These are phyloP conservation scores for Philopedon plagiatum DNA, from an alignment of 2,888 invertebrate genomes.

Conservation along the genomic window DNA sequence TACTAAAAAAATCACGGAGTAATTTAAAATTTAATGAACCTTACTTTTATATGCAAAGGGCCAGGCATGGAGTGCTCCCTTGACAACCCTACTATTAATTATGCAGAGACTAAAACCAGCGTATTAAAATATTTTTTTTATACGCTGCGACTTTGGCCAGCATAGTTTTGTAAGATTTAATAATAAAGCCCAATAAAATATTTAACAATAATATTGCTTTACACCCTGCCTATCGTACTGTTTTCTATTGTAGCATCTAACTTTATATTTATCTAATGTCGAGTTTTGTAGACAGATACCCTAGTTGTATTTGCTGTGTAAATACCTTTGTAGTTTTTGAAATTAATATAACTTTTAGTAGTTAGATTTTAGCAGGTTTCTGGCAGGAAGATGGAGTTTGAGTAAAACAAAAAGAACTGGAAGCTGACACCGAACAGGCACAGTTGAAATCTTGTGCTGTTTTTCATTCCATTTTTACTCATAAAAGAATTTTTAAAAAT, in stretches of 20 bases:
- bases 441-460: background rate
- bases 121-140: no score
- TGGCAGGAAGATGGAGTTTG: constrained; percentile 67
- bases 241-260: background rate
- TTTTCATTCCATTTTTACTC: background rate
- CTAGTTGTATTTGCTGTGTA: constrained; percentile 47
- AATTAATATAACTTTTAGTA: constrained; percentile 39
- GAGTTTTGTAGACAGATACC: constrained; percentile 12
- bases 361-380: constrained; percentile 53
- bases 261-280: background rate
- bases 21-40: no score
- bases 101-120: no score
- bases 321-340: constrained; percentile 47
- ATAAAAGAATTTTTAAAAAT: no score
- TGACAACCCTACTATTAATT: no score
- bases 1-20: no score
- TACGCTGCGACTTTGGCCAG: no score
- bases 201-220: background rate
- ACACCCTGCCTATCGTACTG: background rate
- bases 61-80: no score
- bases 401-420: constrained; percentile 62
- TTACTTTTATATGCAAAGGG: no score
- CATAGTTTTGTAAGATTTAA: no score
- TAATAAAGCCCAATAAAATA: no score
- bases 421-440: background rate